Conservation (phyloP, 1,140 invertebrate species). For the Stegodyphus dumicola region DNA sequence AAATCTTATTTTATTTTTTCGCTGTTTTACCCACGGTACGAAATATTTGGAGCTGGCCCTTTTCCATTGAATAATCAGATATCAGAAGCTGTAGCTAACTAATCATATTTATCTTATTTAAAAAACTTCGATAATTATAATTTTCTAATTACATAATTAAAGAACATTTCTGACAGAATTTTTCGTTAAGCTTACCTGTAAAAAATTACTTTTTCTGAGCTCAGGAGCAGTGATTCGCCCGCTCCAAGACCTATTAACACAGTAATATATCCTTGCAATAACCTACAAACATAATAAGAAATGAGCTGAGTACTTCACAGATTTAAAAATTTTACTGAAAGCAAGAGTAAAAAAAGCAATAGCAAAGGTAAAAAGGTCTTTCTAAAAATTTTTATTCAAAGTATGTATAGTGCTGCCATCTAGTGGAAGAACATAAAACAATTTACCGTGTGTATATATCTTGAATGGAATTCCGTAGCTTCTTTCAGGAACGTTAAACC, state of each 20-base stretch:
- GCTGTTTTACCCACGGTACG: too few species aligned
- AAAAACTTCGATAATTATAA: too few species aligned
- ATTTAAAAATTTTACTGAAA: background rate
- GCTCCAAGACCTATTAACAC: conserved; percentile 97
- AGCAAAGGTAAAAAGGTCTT: background rate
- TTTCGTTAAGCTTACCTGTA: conserved; percentile 70
- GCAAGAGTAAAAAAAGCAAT: background rate
- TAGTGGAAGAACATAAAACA: background rate
- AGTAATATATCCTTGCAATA: conserved; percentile 98
- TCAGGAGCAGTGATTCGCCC: conserved; percentile 90
- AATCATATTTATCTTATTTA: too few species aligned
- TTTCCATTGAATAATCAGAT: too few species aligned
- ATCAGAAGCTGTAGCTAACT: too few species aligned
- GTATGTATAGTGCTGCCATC: background rate
- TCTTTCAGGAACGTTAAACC: conserved; percentile 96
- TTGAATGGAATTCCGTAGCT: conserved; percentile 97
- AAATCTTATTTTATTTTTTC: too few species aligned
- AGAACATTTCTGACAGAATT: too few species aligned
- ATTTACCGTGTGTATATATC: conserved; percentile 93
- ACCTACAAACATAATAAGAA: conserved; percentile 73
- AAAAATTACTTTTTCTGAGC: conserved; percentile 89
- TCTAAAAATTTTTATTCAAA: background rate
- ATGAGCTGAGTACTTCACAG: background rate
- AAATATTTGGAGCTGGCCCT: too few species aligned
- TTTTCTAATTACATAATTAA: too few species aligned